Conservation (phyloP, 2,888 invertebrate species). For the Thecophora atra region DNA sequence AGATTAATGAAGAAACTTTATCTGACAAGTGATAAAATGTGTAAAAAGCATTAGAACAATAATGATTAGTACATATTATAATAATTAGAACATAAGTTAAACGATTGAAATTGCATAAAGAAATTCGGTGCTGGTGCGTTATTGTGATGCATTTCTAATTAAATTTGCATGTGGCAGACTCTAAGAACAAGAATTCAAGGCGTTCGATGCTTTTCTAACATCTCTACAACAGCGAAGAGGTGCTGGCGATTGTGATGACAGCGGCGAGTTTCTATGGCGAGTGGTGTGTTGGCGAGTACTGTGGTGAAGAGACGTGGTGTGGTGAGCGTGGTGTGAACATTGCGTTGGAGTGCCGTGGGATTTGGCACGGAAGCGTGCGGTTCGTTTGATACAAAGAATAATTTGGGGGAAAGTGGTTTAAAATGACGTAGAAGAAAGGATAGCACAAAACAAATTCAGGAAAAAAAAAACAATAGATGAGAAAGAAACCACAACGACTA, state of each 20-base stretch:
- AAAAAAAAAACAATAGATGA: slow-evolving; percentile 41
- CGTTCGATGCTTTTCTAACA: neutral
- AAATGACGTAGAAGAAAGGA: neutral
- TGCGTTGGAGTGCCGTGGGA: slow-evolving; percentile 51
- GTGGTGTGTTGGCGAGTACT: neutral
- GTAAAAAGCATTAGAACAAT: neutral
- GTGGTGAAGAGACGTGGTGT: slow-evolving; percentile 11
- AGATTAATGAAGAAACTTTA: too few species aligned
- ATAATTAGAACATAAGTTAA: too few species aligned
- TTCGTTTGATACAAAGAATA: slow-evolving; percentile 47
- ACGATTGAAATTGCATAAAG: too few species aligned
- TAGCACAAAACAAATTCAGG: slow-evolving; percentile 22
- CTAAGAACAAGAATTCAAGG: neutral
- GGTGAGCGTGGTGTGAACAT: slow-evolving; percentile 21
- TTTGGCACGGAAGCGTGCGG: slow-evolving; percentile 61
- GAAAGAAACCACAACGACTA: slow-evolving; percentile 28
- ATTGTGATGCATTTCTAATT: neutral
- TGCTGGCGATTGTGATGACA: slow-evolving; percentile 36
- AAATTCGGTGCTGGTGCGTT: neutral
- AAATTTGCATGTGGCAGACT: neutral
- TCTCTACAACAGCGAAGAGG: neutral
- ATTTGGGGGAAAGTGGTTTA: too few species aligned
- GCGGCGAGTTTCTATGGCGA: slow-evolving; percentile 12
- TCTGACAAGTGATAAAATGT: too few species aligned
- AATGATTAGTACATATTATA: neutral